These are phyloP conservation scores for Mallotus villosus DNA, from an alignment of 2,797 vertebrate genomes.

Conservation along the genomic window DNA sequence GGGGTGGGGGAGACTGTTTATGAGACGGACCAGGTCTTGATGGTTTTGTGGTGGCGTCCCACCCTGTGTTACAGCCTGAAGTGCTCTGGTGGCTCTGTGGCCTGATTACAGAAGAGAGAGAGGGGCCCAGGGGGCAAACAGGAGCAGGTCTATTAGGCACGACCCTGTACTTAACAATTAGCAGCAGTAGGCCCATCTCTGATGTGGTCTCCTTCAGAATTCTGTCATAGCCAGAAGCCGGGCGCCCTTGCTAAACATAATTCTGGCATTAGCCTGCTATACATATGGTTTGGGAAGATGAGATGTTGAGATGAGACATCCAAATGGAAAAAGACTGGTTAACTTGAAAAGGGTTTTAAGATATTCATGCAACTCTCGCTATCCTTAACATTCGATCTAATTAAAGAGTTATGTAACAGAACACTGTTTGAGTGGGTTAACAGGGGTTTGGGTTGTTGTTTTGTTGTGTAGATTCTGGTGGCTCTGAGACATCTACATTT, in stretches of 20 bases:
- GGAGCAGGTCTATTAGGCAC: conserved; percentile 69
- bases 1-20: conserved; percentile 60
- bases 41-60: conserved; percentile 63
- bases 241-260: conserved; percentile 56
- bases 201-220: conserved; percentile 61
- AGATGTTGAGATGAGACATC: conserved; percentile 58
- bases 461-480: conserved; percentile 86
- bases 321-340: conserved; percentile 44
- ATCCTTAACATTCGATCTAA: conserved; percentile 25
- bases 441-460: conserved; percentile 26
- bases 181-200: conserved; percentile 55
- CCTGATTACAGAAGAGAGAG: conserved; percentile 60
- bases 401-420: neutral
- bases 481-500: conserved; percentile 97
- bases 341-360: conserved; percentile 58
- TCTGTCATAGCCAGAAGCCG: conserved; percentile 61
- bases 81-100: conserved; percentile 59
- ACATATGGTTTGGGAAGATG: conserved; percentile 56
- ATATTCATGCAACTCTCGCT: conserved; percentile 40
- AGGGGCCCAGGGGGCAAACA: conserved; percentile 52
- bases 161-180: conserved; percentile 60
- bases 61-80: conserved; percentile 58
- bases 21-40: conserved; percentile 44
- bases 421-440: conserved; percentile 12
- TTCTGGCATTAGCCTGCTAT: conserved; percentile 34